Percentiles rank a stretch among this genome's conserved stretches.
Conservation (phyloP, 2,888 invertebrate species). For the Tetranychus truncatus region DNA sequence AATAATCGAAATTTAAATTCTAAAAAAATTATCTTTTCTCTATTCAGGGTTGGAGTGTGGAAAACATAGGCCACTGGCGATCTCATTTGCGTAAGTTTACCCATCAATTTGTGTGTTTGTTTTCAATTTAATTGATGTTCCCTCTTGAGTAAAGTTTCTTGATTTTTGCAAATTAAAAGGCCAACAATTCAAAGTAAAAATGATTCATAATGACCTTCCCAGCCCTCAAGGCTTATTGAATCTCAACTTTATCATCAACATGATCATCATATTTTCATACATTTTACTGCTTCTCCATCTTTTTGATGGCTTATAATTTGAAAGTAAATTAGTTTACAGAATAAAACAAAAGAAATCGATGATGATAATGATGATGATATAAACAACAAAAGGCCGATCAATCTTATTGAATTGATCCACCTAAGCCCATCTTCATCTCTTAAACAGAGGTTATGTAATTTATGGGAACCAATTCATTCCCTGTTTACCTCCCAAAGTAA, state of each 20-base stretch:
- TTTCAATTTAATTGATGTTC: too few species aligned
- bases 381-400: neutral
- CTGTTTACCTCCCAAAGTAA: neutral
- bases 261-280: neutral
- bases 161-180: neutral
- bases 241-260: neutral
- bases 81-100: slow-evolving; percentile 26
- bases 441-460: neutral
- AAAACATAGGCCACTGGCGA: slow-evolving; percentile 26
- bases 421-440: neutral
- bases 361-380: neutral
- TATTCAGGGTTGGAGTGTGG: slow-evolving; percentile 26
- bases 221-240: neutral
- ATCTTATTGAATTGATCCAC: slow-evolving; percentile 1
- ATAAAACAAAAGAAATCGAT: neutral
- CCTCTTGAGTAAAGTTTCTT: too few species aligned
- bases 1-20: neutral
- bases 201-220: neutral
- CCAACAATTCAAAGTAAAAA: neutral
- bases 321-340: neutral
- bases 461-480: neutral
- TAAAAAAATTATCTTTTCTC: neutral
- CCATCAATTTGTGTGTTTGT: too few species aligned
- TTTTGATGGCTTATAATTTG: neutral
- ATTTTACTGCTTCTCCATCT: neutral